Conservation (phyloP, 2,113 vertebrate species). For the Orycteropus afer region DNA sequence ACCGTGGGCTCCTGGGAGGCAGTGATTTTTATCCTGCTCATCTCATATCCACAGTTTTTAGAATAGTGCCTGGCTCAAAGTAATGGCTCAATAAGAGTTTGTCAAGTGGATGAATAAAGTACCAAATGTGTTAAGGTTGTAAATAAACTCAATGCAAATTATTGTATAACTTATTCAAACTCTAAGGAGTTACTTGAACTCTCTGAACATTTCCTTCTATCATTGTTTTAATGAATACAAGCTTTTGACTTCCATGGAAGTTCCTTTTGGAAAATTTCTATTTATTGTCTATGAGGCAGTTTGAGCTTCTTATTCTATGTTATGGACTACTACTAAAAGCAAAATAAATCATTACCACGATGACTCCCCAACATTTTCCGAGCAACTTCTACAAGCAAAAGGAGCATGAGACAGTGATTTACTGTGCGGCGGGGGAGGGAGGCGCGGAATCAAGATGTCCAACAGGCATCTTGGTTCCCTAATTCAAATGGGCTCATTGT, state of each 20-base stretch:
- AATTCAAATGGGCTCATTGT: not conserved
- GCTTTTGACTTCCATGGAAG: not conserved
- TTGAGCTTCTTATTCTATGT: not conserved
- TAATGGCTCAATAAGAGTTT: not conserved
- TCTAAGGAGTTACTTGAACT: not conserved
- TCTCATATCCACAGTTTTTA: not conserved
- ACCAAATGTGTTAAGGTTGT: not conserved
- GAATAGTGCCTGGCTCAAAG: not conserved
- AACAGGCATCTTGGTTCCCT: not conserved
- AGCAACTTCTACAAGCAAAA: not conserved
- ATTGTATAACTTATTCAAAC: not conserved
- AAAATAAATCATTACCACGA: constrained; percentile 40
- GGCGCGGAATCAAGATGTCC: not conserved
- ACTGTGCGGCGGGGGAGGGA: not conserved
- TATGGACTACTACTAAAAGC: not conserved
- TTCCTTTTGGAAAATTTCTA: not conserved
- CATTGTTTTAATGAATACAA: not conserved
- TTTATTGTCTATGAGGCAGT: not conserved
- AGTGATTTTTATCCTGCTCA: not conserved
- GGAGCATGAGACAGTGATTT: not conserved
- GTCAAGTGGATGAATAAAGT: not conserved
- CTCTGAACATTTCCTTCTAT: not conserved
- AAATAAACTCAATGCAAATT: not conserved
- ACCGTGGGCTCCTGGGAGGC: not conserved
- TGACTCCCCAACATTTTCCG: not conserved